phyloP scores from a whole-genome alignment of 2,113 vertebrate genomes.

The Saimiri boliviensis region DNA sequence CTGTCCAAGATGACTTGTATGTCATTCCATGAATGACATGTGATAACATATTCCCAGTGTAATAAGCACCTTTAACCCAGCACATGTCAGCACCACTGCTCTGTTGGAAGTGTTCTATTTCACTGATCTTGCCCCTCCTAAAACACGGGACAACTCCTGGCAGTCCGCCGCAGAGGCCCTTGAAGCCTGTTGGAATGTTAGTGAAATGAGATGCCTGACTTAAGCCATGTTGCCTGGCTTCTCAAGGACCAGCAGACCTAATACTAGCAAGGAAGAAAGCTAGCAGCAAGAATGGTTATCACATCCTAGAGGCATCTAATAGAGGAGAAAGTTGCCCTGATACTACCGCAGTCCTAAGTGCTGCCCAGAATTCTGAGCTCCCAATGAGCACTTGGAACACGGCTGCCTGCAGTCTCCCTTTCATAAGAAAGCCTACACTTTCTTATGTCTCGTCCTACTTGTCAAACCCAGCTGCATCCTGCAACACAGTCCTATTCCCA shows the following conservation, averaged over 20 bases:
- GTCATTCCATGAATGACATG: background rate
- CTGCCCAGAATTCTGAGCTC: background rate
- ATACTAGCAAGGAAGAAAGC: background rate
- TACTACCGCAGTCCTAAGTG: too few relatives aligned
- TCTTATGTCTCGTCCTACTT: rapidly evolving
- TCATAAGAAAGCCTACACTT: background rate
- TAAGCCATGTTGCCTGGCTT: background rate
- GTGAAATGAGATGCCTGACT: background rate
- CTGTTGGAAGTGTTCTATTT: background rate
- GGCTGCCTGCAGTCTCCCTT: too few relatives aligned
- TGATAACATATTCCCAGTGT: background rate
- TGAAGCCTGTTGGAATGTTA: background rate
- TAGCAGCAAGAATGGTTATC: rapidly evolving
- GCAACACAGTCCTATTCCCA: too few relatives aligned
- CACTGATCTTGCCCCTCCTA: too few relatives aligned
- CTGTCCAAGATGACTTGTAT: background rate
- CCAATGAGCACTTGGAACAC: background rate
- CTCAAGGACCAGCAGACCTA: background rate
- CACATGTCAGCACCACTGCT: rapidly evolving
- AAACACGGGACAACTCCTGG: background rate
- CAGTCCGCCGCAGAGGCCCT: background rate
- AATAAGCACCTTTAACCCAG: background rate
- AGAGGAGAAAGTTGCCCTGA: background rate
- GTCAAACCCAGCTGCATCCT: background rate
- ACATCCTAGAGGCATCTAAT: background rate